Conservation (phyloP, 2,888 invertebrate species). For the Clusia tigrina region DNA sequence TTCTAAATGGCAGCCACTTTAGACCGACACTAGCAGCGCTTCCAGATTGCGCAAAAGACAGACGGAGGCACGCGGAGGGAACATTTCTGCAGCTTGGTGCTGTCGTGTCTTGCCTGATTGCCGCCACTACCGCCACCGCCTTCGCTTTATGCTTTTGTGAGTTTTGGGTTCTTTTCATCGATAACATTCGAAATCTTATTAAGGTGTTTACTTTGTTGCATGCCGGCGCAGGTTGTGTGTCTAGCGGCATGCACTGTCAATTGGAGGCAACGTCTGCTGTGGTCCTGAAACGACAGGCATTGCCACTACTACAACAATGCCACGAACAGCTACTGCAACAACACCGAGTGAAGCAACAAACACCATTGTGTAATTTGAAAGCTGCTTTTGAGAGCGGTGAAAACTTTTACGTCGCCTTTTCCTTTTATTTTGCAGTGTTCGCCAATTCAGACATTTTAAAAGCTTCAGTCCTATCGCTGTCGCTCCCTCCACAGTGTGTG, state of each 20-base stretch:
- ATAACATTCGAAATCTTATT: slow-evolving; percentile 35
- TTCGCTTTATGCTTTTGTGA: neutral
- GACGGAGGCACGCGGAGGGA: neutral
- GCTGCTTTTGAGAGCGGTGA: too few species aligned
- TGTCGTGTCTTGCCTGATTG: slow-evolving; percentile 1
- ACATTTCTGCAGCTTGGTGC: neutral
- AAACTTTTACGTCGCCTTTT: too few species aligned
- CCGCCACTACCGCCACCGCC: neutral
- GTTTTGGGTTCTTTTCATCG: slow-evolving; percentile 21
- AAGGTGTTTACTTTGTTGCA: slow-evolving; percentile 22
- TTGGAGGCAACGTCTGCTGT: neutral
- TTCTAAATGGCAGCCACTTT: slow-evolving; percentile 17
- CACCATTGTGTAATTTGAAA: neutral
- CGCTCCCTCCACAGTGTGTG: too few species aligned
- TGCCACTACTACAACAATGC: neutral
- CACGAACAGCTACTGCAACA: too few species aligned
- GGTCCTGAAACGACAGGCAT: neutral
- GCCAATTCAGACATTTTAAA: too few species aligned
- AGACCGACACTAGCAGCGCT: slow-evolving; percentile 4
- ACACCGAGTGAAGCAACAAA: neutral
- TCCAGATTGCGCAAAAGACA: neutral
- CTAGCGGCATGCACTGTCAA: neutral
- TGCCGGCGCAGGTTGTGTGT: neutral
- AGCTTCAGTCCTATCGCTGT: too few species aligned
- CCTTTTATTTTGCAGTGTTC: too few species aligned